Percentiles rank a stretch among this genome's conserved stretches.
Conservation (phyloP, 2,888 invertebrate species). For the Pterobdella sp. region DNA sequence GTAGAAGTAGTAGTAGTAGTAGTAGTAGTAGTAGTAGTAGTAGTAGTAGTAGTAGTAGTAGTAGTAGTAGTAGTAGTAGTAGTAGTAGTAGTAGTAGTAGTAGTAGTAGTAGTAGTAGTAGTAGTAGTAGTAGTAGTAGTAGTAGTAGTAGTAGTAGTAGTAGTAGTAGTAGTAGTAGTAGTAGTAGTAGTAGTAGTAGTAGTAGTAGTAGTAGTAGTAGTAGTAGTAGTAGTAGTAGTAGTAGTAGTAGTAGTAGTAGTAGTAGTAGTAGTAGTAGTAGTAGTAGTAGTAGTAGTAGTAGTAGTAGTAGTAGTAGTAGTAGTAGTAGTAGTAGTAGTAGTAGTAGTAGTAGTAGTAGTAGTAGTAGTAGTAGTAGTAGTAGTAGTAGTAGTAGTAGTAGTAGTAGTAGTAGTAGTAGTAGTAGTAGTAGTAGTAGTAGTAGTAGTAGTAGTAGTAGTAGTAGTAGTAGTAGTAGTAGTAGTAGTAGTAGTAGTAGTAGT, state of each 20-base stretch:
- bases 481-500: slow-evolving; percentile 1
- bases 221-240: slow-evolving; percentile 36
- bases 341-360: slow-evolving; percentile 32
- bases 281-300: slow-evolving; percentile 27
- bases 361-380: slow-evolving; percentile 33
- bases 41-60: not conserved
- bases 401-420: slow-evolving; percentile 32
- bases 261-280: slow-evolving; percentile 25
- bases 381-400: slow-evolving; percentile 33
- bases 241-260: slow-evolving; percentile 25
- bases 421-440: not conserved
- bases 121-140: not conserved
- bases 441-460: slow-evolving; percentile 3
- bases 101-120: not conserved
- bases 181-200: not conserved
- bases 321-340: slow-evolving; percentile 28
- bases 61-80: not conserved
- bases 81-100: not conserved
- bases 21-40: not conserved
- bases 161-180: not conserved
- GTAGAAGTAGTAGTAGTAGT: not conserved
- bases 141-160: not conserved
- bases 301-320: slow-evolving; percentile 20
- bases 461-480: not conserved
- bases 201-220: not conserved